Evolutionary conservation across 2,888 invertebrate genomes (phyloP), one percentile per base, ranked within the genome.

Genomic region (Entomobrya multifasciata): DNA sequence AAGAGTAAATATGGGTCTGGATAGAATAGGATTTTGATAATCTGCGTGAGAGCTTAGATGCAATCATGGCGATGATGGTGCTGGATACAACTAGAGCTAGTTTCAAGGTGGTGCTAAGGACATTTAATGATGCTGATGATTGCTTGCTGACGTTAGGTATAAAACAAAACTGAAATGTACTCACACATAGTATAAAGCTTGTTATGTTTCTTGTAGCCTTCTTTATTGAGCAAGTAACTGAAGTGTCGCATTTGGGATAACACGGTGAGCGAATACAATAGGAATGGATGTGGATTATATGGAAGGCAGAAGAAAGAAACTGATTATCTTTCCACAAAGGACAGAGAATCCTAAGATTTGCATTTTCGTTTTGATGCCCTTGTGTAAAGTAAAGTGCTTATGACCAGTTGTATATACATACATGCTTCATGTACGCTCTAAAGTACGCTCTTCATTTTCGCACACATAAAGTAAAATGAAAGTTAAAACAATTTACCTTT

Each of bases 201-300:
- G n/a, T n/a, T 67, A 22, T 67, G 20, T 41, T 65, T n/a, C 17
- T 65, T 41, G 2, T 20, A 27, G 17, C 22, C 11, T 22, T 47
- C 25, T 65, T 44, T 8, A 6, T 20, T 41, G 15, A 15, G 0
- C 13, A 20, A 20, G 8, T 65, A 65, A 65, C 44, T 20, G 22
- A 22, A 67, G 22, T 44, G 44, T 67, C 67, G 44, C 67, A 67
- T 67, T 67, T 67, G 44, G 67, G 44, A 10, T 44, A 67, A 67
- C 67, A 44, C 41, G 67, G 44, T 22, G 22, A 4, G 36, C 8
- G 8, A 36, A 36, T 36, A 36, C 8, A 36, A 6, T 36, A 36
- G 4, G 4, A 36, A 8, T 36, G 36, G n/a, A n/a, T 36, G 36
- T 36, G 36, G 36, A n/a, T n/a, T n/a, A n/a, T n/a, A n/a, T 36